Percentiles rank a stretch among this genome's conserved stretches.
Evolutionary conservation across 1,140 invertebrate genomes (phyloP).

Genomic region (Lepidurus couesii): DNA sequence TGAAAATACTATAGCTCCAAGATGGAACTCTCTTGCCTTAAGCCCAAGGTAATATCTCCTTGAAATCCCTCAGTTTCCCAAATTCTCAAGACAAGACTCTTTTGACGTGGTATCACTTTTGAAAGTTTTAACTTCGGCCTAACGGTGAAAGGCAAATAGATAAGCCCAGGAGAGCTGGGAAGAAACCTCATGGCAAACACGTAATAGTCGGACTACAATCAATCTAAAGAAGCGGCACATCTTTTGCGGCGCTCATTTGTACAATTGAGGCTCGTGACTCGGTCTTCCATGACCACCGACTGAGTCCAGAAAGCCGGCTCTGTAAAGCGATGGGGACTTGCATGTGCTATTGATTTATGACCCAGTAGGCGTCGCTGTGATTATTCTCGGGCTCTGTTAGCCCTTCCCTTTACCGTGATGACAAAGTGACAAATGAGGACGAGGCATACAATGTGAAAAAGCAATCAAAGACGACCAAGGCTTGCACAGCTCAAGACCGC

Average conservation of each 20-base stretch:
- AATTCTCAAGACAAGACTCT: no score
- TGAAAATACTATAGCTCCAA: not conserved
- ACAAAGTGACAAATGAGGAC: not conserved
- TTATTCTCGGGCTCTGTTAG: not conserved
- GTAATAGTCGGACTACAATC: not conserved
- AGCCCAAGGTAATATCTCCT: no score
- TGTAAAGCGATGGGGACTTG: no score
- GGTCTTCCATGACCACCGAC: not conserved
- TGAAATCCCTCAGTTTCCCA: no score
- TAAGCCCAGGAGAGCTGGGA: not conserved
- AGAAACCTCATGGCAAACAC: not conserved
- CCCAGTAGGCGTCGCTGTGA: not conserved
- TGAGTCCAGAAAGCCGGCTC: not conserved
- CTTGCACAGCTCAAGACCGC: not conserved
- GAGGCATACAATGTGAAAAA: not conserved
- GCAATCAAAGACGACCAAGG: not conserved
- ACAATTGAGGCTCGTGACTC: conserved; percentile 6
- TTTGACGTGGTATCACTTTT: no score
- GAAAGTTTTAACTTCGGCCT: no score
- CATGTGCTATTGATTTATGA: not conserved
- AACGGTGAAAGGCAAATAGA: not conserved
- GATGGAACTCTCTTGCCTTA: no score
- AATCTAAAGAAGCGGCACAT: not conserved
- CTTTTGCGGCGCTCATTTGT: conserved; percentile 15
- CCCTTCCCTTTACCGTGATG: not conserved